These are phyloP conservation scores for Clarias laeviceps DNA, from an alignment of 2,797 vertebrate genomes.

Conservation along the genomic window DNA sequence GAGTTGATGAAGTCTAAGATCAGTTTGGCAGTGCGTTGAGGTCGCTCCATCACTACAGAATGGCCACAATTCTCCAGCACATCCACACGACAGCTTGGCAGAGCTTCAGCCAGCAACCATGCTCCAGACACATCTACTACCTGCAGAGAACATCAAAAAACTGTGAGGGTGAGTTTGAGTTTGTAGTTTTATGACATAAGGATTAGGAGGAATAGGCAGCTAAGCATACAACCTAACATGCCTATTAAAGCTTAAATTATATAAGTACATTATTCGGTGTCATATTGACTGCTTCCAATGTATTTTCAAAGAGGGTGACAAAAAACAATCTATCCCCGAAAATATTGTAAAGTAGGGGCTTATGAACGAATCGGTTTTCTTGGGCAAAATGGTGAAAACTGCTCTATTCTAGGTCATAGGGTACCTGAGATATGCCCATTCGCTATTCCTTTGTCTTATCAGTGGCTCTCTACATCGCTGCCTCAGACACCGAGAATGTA, in stretches of 20 bases:
- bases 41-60: slow-evolving; percentile 91
- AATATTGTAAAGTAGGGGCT: too few species aligned
- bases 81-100: slow-evolving; percentile 84
- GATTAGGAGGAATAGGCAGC: not conserved
- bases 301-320: slow-evolving; percentile 2
- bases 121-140: slow-evolving; percentile 92
- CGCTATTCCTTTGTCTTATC: too few species aligned
- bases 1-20: slow-evolving; percentile 86
- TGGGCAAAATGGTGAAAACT: too few species aligned
- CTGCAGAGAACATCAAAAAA: slow-evolving; percentile 65
- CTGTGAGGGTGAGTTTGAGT: not conserved
- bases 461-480: too few species aligned
- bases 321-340: not conserved
- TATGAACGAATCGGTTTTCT: too few species aligned
- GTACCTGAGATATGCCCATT: too few species aligned
- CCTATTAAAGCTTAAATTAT: not conserved
- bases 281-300: not conserved
- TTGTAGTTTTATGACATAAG: not conserved
- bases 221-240: not conserved
- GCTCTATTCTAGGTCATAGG: too few species aligned
- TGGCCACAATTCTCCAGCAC: slow-evolving; percentile 96
- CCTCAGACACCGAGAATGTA: too few species aligned
- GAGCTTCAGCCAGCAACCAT: slow-evolving; percentile 73
- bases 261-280: not conserved
- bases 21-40: slow-evolving; percentile 89